Evolutionary conservation across 2,113 vertebrate genomes (phyloP).

Genomic region (Melanostigma gelatinosum): DNA sequence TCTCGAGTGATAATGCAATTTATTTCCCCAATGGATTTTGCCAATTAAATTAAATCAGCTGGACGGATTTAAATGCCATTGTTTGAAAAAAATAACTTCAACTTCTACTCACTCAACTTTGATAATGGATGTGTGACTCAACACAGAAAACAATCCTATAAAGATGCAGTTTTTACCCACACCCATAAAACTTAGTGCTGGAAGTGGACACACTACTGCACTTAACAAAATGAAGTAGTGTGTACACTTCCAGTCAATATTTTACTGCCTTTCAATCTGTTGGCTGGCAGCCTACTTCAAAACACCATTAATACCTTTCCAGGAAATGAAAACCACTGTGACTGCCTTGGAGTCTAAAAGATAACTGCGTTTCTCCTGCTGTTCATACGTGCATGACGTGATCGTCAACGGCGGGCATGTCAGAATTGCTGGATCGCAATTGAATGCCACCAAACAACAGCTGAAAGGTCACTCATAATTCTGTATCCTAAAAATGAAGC

Average conservation of each 20-base stretch:
- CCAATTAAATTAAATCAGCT: constrained; percentile 39
- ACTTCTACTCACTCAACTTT: constrained; percentile 42
- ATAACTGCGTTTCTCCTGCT: neutral
- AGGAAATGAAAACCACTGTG: neutral
- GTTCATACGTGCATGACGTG: neutral
- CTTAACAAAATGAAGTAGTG: constrained; percentile 57
- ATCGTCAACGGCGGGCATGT: constrained; percentile 35
- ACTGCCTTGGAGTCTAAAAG: neutral
- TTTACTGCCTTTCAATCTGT: neutral
- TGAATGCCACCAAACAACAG: constrained; percentile 56
- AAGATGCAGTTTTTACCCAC: constrained; percentile 12
- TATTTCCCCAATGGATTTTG: constrained; percentile 11
- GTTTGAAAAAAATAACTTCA: constrained; percentile 21
- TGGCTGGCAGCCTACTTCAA: constrained; percentile 3
- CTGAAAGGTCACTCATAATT: constrained; percentile 53
- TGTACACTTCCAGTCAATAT: neutral
- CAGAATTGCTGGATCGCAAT: constrained; percentile 27
- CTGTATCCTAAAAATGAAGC: constrained; percentile 28
- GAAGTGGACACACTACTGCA: constrained; percentile 29
- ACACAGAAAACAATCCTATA: constrained; percentile 46
- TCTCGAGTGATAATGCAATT: neutral
- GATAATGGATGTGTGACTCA: constrained; percentile 41
- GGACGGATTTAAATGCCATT: constrained; percentile 30
- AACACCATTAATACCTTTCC: constrained; percentile 17
- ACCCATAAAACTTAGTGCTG: constrained; percentile 1